Evolutionary conservation across 2,113 vertebrate species (phyloP).

Genomic region (Melanotaenia duboulayi): DNA sequence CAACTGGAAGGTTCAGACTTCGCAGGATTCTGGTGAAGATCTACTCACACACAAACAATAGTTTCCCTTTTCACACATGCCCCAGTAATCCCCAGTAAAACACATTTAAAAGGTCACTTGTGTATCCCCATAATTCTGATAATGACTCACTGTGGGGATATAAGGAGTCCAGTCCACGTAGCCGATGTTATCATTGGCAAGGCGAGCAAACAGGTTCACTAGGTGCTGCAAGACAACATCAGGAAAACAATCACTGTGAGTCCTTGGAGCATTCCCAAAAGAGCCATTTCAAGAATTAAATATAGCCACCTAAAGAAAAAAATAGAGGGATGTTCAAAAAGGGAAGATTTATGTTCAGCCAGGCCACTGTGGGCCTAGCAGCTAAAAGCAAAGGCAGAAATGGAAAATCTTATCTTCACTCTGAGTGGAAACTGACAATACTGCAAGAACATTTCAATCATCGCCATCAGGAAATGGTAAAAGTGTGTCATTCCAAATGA

Average conservation of each 20-base stretch:
- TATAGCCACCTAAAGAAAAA: constrained; percentile 13
- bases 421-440: constrained; percentile 36
- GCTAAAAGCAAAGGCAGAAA: constrained; percentile 28
- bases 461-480: constrained; percentile 13
- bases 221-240: constrained; percentile 83
- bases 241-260: constrained; percentile 38
- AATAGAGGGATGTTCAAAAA: constrained; percentile 6
- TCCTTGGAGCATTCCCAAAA: constrained; percentile 37
- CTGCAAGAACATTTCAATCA: constrained; percentile 49
- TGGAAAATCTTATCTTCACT: constrained; percentile 58
- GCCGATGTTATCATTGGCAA: constrained; percentile 94
- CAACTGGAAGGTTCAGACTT: constrained; percentile 94
- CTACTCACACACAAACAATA: constrained; percentile 67
- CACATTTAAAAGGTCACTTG: constrained; percentile 14
- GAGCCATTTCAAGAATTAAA: constrained; percentile 38
- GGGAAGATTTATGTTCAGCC: constrained; percentile 21
- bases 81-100: constrained; percentile 21
- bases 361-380: constrained; percentile 21
- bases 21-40: constrained; percentile 95
- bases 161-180: constrained; percentile 94
- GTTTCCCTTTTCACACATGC: neutral
- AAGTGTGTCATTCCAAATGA: constrained; percentile 37
- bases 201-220: constrained; percentile 93
- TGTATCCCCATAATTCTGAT: constrained; percentile 19
- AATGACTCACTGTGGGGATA: constrained; percentile 89